Base-by-base conservation (phyloP, 2,113 vertebrate species). In the Butorides virescens region DNA sequence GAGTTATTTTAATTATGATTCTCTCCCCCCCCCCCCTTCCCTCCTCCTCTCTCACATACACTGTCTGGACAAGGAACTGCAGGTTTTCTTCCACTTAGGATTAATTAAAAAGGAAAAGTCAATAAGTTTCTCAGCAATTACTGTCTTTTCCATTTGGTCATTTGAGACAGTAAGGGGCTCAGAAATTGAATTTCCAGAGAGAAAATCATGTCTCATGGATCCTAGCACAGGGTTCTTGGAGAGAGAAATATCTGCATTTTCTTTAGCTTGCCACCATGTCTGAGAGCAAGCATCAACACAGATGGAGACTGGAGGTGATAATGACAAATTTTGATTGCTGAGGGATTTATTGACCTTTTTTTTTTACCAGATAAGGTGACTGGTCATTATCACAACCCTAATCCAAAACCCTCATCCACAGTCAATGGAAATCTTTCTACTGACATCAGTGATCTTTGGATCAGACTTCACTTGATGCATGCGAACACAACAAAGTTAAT, bases 61-160 rank as follows among this genome's bases (percentile, higher is more conserved):
- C 88, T 88, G 78, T 39, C 75, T 80, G 91, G 65, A 88, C 70
- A 92, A 70, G 92, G 92, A 94, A 29, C 95, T 81, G 68, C 86
- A 90, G 78, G 92, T 95, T 97, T 94, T 93, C 93, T 96, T 97
- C 93, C 77, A 93, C 68, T 98, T 97, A 90, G 79, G 95, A 95
- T 97, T 98, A 97, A 97, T 97, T 94, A 97, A 96, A 96, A 91
- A 85, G 50, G 95, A 95, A 96, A 95, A 97, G 93, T 92, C 94
- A 96, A 72, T 96, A 92, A 90, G 80, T 96, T 84, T 96, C 81
- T 93, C 82, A 88, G 93, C 93, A 84, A 68, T 96, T 93, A 75
- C 56, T 97, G 93, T 96, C 81, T 84, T 95, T 94, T 92, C 87
- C 81, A 82, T 72, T 84, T 93, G 90, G 89, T 83, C 90, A 90